Evolutionary conservation across 2,888 invertebrate genomes (phyloP).

Genomic region (Melitaea athalia): DNA sequence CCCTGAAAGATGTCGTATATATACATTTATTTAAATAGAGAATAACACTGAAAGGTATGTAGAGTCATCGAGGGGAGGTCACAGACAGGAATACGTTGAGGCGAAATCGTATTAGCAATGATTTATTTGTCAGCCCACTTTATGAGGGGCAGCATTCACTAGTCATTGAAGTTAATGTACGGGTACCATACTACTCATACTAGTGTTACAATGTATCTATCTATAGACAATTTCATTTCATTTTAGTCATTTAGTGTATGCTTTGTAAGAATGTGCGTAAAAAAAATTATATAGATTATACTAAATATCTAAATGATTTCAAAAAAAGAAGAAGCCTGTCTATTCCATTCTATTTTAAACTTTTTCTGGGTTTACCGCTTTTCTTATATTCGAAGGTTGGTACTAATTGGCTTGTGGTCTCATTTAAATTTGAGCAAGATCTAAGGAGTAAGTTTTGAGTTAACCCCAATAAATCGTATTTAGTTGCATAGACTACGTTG

Average conservation of each 20-base stretch:
- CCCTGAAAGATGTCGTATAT: background rate
- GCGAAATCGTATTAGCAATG: conserved; percentile 74
- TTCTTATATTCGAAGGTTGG: too few species aligned
- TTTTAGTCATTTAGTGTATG: background rate
- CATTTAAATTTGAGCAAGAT: too few species aligned
- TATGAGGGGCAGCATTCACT: conserved; percentile 59
- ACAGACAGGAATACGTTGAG: conserved; percentile 65
- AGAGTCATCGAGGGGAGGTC: conserved; percentile 44
- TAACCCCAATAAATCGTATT: too few species aligned
- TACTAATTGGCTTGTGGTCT: too few species aligned
- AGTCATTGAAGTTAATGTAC: conserved; percentile 76
- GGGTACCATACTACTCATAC: conserved; percentile 58
- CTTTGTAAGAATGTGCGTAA: background rate
- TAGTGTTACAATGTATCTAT: conserved; percentile 30
- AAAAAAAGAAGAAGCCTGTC: too few species aligned
- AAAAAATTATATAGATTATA: too few species aligned
- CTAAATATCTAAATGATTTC: too few species aligned
- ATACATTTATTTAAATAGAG: conserved; percentile 17
- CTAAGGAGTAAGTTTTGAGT: too few species aligned
- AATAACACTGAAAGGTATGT: conserved; percentile 33
- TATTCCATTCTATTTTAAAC: too few species aligned
- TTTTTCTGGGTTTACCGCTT: too few species aligned
- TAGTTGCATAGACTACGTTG: too few species aligned
- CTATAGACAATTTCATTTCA: conserved; percentile 20
- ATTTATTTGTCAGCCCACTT: conserved; percentile 70